Conservation (phyloP, 53 echinoderm and acorn worm species). For the Pentamera pediparva region DNA sequence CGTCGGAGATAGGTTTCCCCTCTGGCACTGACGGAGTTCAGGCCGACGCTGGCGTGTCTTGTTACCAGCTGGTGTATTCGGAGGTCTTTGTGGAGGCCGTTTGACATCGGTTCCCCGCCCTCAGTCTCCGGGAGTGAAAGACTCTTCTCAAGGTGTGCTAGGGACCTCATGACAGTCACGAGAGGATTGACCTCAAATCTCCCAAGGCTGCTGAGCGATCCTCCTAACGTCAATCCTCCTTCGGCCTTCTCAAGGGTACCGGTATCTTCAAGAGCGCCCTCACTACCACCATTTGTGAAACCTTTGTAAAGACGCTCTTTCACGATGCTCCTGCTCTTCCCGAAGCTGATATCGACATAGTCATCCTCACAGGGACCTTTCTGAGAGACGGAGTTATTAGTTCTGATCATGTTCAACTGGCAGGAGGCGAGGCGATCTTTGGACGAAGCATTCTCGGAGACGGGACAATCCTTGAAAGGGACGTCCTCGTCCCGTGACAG, state of each 20-base stretch:
- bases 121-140: slow-evolving; percentile 25
- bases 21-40: slow-evolving; percentile 56
- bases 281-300: background rate
- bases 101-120: background rate
- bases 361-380: slow-evolving; percentile 21
- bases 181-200: slow-evolving; percentile 13
- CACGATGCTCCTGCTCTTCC: background rate
- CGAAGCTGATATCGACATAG: slow-evolving; percentile 20
- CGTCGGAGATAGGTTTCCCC: slow-evolving; percentile 50
- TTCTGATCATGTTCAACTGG: too few species aligned
- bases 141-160: slow-evolving; percentile 40
- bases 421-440: too few species aligned
- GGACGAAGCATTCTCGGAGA: too few species aligned
- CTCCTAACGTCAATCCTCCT: background rate
- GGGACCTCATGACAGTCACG: slow-evolving; percentile 18
- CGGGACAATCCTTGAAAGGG: too few species aligned
- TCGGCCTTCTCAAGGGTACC: background rate
- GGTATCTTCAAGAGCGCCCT: background rate
- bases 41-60: slow-evolving; percentile 50
- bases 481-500: background rate
- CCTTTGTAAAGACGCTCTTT: slow-evolving; percentile 3
- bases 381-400: too few species aligned
- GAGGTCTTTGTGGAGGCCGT: slow-evolving; percentile 15
- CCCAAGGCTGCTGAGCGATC: slow-evolving; percentile 3
- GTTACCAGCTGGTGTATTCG: background rate